phyloP scores from a whole-genome alignment of 2,113 vertebrate species.

The Gavialis gangeticus region DNA sequence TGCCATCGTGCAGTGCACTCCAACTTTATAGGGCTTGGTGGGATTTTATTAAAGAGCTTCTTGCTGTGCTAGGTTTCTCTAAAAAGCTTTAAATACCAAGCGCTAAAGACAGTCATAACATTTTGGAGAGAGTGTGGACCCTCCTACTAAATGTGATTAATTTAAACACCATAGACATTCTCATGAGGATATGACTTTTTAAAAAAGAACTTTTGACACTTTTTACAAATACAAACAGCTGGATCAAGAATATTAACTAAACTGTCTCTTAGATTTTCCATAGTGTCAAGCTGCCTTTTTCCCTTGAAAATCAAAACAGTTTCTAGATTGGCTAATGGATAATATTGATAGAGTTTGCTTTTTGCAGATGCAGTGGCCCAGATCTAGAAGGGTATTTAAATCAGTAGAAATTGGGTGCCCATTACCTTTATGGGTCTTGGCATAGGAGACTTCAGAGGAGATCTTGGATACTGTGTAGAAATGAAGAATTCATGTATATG shows the following conservation, averaged over 20 bases:
- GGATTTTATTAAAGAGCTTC: neutral
- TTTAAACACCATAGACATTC: neutral
- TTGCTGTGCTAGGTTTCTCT: neutral
- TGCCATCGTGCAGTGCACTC: no score
- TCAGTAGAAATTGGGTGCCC: neutral
- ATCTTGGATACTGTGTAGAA: neutral
- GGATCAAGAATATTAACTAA: neutral
- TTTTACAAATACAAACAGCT: neutral
- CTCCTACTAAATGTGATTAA: neutral
- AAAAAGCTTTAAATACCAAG: neutral
- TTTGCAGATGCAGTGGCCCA: neutral
- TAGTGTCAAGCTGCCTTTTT: neutral
- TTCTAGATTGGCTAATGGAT: neutral
- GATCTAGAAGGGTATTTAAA: neutral
- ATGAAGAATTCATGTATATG: fast-evolving
- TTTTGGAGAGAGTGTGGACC: neutral
- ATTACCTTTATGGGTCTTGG: neutral
- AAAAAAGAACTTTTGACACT: neutral
- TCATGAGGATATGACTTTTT: neutral
- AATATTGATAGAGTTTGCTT: neutral
- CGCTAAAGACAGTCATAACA: fast-evolving
- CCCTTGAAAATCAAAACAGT: neutral
- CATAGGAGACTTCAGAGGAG: neutral
- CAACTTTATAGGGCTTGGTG: neutral
- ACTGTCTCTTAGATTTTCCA: neutral